A percentile compares a stretch with the other conserved stretches of the same genome.
Evolutionary conservation across 2,797 vertebrate genomes (phyloP).

Genomic region (Anableps anableps): DNA sequence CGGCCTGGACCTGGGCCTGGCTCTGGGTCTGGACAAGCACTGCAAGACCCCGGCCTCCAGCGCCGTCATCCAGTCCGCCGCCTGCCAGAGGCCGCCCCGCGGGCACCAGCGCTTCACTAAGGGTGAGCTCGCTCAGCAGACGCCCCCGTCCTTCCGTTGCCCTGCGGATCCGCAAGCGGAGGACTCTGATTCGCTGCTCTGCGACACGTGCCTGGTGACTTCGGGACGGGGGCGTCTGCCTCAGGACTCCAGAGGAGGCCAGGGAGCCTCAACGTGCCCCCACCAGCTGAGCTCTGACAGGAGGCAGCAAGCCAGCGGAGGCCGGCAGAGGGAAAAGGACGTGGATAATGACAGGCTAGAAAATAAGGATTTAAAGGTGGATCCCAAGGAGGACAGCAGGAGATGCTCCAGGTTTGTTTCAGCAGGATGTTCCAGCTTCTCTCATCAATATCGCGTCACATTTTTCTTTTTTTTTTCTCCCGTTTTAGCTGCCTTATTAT

Average conservation of each 20-base stretch:
- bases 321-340: conserved; percentile 58
- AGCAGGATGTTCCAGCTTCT: too few relatives aligned
- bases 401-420: conserved; percentile 64
- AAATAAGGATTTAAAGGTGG: conserved; percentile 73
- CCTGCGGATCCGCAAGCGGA: conserved; percentile 66
- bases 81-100: conserved; percentile 75
- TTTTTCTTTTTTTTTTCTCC: conserved; percentile 28
- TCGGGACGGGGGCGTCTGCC: conserved; percentile 68
- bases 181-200: conserved; percentile 68
- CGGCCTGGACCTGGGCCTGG: conserved; percentile 68
- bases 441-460: neutral
- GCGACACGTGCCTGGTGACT: conserved; percentile 87
- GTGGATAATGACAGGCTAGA: conserved; percentile 62
- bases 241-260: conserved; percentile 69
- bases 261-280: conserved; percentile 49
- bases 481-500: neutral
- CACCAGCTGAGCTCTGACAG: conserved; percentile 76
- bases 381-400: conserved; percentile 75
- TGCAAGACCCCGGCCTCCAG: conserved; percentile 76
- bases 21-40: conserved; percentile 77
- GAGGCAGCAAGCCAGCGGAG: conserved; percentile 57
- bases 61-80: conserved; percentile 84
- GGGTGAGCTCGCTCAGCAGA: conserved; percentile 67
- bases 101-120: conserved; percentile 75
- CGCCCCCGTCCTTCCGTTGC: conserved; percentile 56